Evolutionary conservation across 2,888 invertebrate species (phyloP).

Genomic region (Epirrita christyi): DNA sequence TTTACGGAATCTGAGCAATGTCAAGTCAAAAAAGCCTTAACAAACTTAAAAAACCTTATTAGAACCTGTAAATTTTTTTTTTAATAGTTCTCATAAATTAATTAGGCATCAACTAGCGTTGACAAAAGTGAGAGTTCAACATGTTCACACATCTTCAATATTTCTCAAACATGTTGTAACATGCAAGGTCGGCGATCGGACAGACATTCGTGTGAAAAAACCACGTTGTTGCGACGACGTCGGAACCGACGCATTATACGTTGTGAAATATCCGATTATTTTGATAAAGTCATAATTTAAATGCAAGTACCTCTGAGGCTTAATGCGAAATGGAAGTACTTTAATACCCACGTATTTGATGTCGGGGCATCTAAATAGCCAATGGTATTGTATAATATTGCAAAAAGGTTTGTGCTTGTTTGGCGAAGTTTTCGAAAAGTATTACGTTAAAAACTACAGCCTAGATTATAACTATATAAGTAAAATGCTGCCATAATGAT

Average conservation of each 20-base stretch:
- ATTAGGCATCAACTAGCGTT: neutral
- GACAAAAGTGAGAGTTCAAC: slow-evolving; percentile 30
- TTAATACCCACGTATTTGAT: slow-evolving; percentile 5
- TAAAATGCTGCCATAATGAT: no score
- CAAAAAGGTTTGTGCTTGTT: neutral
- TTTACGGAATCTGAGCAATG: no score
- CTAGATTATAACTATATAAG: no score
- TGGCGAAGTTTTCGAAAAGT: neutral
- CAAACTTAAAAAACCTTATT: no score
- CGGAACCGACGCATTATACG: slow-evolving; percentile 52
- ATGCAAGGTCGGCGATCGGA: slow-evolving; percentile 59
- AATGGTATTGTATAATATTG: neutral
- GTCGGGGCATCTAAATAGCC: slow-evolving; percentile 4
- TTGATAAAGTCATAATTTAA: slow-evolving; percentile 26
- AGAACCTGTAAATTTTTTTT: no score
- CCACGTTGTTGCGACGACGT: slow-evolving; percentile 41
- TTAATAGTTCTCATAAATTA: neutral
- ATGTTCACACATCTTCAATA: slow-evolving; percentile 33
- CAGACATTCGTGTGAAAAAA: slow-evolving; percentile 69
- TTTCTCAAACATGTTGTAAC: slow-evolving; percentile 56
- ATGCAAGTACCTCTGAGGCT: slow-evolving; percentile 1
- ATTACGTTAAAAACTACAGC: no score
- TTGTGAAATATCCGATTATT: slow-evolving; percentile 50
- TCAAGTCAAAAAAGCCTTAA: no score
- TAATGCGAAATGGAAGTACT: slow-evolving; percentile 25